A percentile compares a stretch with the other conserved stretches of the same genome.
These are phyloP conservation scores for Athene cunicularia DNA, from an alignment of 2,113 vertebrate genomes.

Conservation along the genomic window DNA sequence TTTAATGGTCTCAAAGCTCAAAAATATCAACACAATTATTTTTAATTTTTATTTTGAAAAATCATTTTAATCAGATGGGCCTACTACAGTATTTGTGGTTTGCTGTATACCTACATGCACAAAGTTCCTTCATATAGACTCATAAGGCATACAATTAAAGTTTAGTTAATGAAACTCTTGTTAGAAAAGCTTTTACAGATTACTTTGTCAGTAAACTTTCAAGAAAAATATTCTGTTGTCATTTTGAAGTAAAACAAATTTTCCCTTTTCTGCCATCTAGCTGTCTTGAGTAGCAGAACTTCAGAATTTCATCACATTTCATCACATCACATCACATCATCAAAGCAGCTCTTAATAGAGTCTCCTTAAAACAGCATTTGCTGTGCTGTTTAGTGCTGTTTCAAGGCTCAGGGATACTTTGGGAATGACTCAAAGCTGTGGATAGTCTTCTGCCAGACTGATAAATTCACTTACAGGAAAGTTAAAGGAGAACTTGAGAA, in stretches of 20 bases:
- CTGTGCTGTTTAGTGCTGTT: neutral
- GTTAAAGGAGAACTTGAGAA: neutral
- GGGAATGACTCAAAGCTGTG: neutral
- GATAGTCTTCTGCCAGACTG: neutral
- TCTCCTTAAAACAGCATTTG: neutral
- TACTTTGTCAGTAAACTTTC: neutral
- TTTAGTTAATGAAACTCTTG: neutral
- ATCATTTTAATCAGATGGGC: neutral
- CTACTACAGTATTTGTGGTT: neutral
- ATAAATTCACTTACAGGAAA: neutral
- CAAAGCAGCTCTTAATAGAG: neutral
- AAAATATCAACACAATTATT: neutral
- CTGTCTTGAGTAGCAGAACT: neutral
- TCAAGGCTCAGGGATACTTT: neutral
- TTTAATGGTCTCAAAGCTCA: neutral
- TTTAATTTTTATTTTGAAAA: neutral
- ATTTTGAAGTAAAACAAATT: neutral
- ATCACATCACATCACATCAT: too few relatives aligned
- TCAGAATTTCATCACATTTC: neutral
- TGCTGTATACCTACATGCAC: neutral
- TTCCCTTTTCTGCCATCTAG: neutral
- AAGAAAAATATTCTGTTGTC: neutral
- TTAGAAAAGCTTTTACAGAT: neutral
- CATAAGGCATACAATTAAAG: neutral
- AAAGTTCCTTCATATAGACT: neutral